Conservation (phyloP, 2,888 invertebrate species). For the Seladonia tumulorum region DNA sequence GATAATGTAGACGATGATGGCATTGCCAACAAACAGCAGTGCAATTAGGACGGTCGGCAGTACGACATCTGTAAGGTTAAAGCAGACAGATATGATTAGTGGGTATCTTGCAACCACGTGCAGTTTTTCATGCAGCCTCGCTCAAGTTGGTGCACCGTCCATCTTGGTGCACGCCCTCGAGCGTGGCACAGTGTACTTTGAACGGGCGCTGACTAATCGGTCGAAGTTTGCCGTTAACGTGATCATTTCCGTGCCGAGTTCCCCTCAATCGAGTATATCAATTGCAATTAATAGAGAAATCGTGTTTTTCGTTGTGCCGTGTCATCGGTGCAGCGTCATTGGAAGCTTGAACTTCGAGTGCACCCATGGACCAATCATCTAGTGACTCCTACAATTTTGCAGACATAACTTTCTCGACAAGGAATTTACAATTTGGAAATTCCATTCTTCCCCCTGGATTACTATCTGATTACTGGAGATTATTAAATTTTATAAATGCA, state of each 20-base stretch:
- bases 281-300: slow-evolving; percentile 21
- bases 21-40: slow-evolving; percentile 90
- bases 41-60: slow-evolving; percentile 90
- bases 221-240: slow-evolving; percentile 48
- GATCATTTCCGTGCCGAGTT: slow-evolving; percentile 40
- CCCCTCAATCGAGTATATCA: slow-evolving; percentile 19
- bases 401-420: not conserved
- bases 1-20: slow-evolving; percentile 90
- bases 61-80: slow-evolving; percentile 87
- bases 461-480: no score
- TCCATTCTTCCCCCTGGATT: no score
- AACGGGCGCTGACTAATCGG: slow-evolving; percentile 54
- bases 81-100: slow-evolving; percentile 49
- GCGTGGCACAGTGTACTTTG: slow-evolving; percentile 69
- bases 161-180: slow-evolving; percentile 8
- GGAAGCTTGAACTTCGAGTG: not conserved
- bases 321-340: not conserved
- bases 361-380: not conserved
- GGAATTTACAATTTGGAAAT: not conserved
- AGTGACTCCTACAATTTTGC: not conserved
- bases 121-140: not conserved
- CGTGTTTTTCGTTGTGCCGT: slow-evolving; percentile 7
- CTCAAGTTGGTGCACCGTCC: slow-evolving; percentile 15
- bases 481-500: no score
- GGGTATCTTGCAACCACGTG: not conserved